Evolutionary conservation across 2,113 vertebrate genomes (phyloP).

Genomic region (Myotis brandtii): DNA sequence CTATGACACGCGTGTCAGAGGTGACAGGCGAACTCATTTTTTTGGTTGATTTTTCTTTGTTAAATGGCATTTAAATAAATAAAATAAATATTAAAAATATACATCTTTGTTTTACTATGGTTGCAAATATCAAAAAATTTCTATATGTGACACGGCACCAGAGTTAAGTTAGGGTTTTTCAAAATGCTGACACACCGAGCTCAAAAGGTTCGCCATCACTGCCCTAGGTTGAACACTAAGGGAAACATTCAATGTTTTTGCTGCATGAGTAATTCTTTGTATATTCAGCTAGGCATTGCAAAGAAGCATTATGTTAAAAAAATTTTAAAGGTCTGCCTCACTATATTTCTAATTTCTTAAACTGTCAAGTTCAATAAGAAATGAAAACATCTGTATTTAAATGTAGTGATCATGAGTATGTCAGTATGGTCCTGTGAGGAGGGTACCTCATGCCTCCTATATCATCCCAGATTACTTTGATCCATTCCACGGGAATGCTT

Average conservation of each 20-base stretch:
- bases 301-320: neutral
- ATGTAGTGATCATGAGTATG: neutral
- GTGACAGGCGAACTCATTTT: no score
- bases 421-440: neutral
- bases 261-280: slow-evolving; percentile 1
- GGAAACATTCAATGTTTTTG: slow-evolving; percentile 31
- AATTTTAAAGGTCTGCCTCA: neutral
- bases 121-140: no score
- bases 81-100: no score
- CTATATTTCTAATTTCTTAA: slow-evolving; percentile 7
- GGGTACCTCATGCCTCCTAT: neutral
- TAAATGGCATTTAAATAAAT: no score
- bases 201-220: no score
- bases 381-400: neutral
- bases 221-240: neutral
- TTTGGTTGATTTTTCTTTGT: no score
- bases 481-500: neutral
- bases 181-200: no score
- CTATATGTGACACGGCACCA: no score
- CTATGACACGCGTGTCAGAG: no score
- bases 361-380: slow-evolving; percentile 17
- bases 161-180: no score
- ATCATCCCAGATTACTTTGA: neutral
- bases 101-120: no score
- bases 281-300: slow-evolving; percentile 25